A percentile compares a stretch with the other conserved stretches of the same genome.
Conservation (phyloP, 2,113 vertebrate genomes). For the Onychostoma macrolepis region DNA sequence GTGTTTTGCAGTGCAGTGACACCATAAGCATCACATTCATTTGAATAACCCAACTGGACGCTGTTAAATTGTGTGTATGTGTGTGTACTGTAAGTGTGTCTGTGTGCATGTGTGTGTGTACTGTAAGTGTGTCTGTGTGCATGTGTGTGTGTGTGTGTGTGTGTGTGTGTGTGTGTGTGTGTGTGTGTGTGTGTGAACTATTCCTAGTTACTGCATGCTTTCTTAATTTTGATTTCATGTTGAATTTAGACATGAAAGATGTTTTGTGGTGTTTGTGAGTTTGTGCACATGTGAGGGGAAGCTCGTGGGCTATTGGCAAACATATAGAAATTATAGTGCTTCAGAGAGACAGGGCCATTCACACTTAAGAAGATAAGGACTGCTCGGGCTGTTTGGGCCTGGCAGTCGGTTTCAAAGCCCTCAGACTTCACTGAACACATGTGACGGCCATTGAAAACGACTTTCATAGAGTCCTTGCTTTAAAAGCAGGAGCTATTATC, state of each 20-base stretch:
- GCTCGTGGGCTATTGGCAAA: constrained; percentile 38
- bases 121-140: too few species aligned
- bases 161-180: too few species aligned
- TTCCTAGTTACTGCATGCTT: too few species aligned
- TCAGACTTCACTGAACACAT: constrained; percentile 15
- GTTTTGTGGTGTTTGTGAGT: constrained; percentile 23
- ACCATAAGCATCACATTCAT: neutral
- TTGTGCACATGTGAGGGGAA: neutral
- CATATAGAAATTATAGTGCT: constrained; percentile 26
- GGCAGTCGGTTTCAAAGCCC: constrained; percentile 63
- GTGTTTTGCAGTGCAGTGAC: neutral
- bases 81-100: neutral
- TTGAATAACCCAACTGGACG: neutral
- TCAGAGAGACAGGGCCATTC: constrained; percentile 52
- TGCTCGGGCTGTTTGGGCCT: constrained; percentile 56
- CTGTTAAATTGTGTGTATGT: neutral
- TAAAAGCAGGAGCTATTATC: constrained; percentile 7
- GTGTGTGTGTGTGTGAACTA: too few species aligned
- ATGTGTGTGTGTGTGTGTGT: too few species aligned
- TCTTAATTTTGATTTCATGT: neutral
- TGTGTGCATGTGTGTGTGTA: neutral
- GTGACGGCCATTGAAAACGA: neutral
- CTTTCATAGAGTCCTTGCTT: constrained; percentile 31
- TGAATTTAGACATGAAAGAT: constrained; percentile 5
- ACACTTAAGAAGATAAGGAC: constrained; percentile 60